phyloP scores from a whole-genome alignment of 2,797 vertebrate species.

The Tinamus major region DNA sequence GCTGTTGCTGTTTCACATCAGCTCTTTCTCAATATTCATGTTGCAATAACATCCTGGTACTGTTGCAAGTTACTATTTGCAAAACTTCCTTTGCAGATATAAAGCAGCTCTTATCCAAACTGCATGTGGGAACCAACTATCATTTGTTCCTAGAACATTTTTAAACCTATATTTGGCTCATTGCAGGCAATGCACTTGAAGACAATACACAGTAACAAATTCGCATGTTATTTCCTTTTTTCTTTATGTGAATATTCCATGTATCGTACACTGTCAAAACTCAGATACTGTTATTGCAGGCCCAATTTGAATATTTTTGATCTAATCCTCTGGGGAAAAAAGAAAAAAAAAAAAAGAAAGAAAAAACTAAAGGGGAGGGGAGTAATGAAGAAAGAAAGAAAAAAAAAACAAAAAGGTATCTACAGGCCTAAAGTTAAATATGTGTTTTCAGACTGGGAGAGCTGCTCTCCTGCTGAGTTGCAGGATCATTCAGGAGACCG shows the following conservation, averaged over 20 bases:
- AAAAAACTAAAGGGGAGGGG: too few species aligned
- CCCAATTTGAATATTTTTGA: background rate
- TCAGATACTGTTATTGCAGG: background rate
- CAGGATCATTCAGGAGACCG: background rate
- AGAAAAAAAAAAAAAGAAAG: too few species aligned
- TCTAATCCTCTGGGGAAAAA: background rate
- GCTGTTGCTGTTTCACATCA: background rate
- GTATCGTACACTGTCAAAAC: background rate
- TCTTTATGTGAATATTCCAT: background rate
- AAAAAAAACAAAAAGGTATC: background rate
- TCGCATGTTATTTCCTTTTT: background rate
- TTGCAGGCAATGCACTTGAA: background rate
- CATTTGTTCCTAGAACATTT: background rate
- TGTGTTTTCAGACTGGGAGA: background rate
- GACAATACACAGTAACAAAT: background rate
- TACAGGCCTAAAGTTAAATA: background rate
- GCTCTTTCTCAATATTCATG: background rate
- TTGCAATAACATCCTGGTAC: background rate
- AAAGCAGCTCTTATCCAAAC: background rate
- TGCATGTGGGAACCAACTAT: background rate
- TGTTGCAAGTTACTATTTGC: background rate
- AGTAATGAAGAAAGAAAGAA: too few species aligned
- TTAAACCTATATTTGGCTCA: background rate
- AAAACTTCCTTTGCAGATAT: background rate
- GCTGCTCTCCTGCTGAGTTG: background rate